Percentiles rank a stretch among this genome's conserved stretches.
Evolutionary conservation across 2,888 invertebrate genomes (phyloP).

Genomic region (Nemurella pictetii): DNA sequence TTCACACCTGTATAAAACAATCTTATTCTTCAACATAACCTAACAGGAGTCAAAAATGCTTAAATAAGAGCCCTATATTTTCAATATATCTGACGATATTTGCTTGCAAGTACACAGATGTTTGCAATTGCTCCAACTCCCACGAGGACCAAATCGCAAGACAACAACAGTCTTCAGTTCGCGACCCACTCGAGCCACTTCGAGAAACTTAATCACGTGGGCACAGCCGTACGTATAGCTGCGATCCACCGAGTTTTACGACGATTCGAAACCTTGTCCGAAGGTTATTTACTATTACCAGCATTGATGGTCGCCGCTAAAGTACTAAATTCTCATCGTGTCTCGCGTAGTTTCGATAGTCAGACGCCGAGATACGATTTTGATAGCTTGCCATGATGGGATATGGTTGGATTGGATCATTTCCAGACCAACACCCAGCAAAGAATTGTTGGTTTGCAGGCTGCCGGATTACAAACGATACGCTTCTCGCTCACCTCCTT

Average conservation of each 20-base stretch:
- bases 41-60: neutral
- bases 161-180: neutral
- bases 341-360: neutral
- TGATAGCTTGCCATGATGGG: neutral
- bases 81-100: neutral
- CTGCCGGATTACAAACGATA: too few species aligned
- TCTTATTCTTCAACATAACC: neutral
- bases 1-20: neutral
- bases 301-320: neutral
- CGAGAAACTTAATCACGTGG: neutral
- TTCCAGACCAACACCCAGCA: neutral
- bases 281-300: conserved; percentile 9
- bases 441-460: neutral
- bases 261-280: conserved; percentile 11
- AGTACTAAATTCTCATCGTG: neutral
- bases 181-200: conserved; percentile 4
- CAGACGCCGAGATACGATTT: neutral
- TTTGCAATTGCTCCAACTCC: neutral
- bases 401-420: neutral
- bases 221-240: neutral
- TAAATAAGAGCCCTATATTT: neutral
- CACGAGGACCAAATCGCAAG: neutral
- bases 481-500: too few species aligned
- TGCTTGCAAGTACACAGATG: neutral
- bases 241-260: neutral